Conservation (phyloP, 2,888 invertebrate species). For the Tuta absoluta region DNA sequence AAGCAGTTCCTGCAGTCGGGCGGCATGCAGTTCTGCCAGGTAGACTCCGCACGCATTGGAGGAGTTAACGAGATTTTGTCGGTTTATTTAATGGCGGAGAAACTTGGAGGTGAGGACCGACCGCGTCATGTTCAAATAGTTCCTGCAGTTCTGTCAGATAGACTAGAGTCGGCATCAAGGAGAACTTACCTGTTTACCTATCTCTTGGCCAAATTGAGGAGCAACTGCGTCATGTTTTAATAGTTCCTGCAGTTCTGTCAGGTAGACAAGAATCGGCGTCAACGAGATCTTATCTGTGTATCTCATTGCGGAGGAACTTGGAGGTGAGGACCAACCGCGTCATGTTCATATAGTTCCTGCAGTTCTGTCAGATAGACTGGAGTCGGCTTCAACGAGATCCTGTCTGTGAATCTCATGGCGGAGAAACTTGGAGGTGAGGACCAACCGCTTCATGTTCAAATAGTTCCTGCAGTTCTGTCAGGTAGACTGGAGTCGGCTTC, state of each 20-base stretch:
- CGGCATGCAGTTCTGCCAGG: constrained; percentile 93
- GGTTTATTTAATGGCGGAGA: constrained; percentile 94
- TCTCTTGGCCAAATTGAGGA: too few species aligned
- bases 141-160: constrained; percentile 94
- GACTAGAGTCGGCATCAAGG: constrained; percentile 95
- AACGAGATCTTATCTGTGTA: too few species aligned
- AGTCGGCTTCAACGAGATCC: too few species aligned
- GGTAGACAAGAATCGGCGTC: too few species aligned
- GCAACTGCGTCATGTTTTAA: too few species aligned
- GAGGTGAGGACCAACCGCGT: too few species aligned
- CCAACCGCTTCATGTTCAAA: constrained; percentile 95
- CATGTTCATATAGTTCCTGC: too few species aligned
- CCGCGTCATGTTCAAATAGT: too few species aligned
- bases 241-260: too few species aligned
- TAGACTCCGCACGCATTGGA: constrained; percentile 93
- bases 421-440: constrained; percentile 97
- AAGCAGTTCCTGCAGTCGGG: constrained; percentile 92
- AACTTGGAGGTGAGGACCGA: constrained; percentile 92
- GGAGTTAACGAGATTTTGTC: constrained; percentile 93
- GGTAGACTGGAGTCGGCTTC: constrained; percentile 93
- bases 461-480: constrained; percentile 95
- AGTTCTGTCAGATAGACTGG: too few species aligned
- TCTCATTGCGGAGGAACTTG: too few species aligned
- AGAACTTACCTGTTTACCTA: constrained; percentile 93
- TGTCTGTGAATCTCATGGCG: too few species aligned